These are phyloP conservation scores for Cecidostiba fungosa DNA, from an alignment of 2,888 invertebrate genomes.

Conservation along the genomic window DNA sequence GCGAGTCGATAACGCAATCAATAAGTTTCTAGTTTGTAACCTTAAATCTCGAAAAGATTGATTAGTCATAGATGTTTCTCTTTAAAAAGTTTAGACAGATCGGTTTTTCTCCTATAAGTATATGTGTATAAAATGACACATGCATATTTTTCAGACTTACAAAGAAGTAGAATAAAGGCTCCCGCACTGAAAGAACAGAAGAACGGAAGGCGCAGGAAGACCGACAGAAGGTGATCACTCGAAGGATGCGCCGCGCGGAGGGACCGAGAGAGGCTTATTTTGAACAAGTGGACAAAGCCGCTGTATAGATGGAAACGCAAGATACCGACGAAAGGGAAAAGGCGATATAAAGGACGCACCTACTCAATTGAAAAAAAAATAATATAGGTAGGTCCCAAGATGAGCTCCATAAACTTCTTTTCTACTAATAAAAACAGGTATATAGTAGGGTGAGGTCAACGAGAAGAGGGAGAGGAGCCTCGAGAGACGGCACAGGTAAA, in stretches of 20 bases:
- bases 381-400: background rate
- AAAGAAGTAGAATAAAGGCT: background rate
- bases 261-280: background rate
- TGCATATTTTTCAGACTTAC: background rate
- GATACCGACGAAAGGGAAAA: slow-evolving; percentile 3
- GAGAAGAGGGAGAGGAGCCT: background rate
- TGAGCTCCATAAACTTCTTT: background rate
- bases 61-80: background rate
- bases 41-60: background rate
- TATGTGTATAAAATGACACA: background rate
- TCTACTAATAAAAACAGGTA: slow-evolving; percentile 9
- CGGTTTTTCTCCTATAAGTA: no score
- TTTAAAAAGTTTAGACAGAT: background rate
- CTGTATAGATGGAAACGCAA: background rate
- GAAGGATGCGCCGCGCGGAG: background rate
- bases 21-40: no score
- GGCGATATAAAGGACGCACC: background rate
- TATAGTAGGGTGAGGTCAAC: slow-evolving; percentile 26
- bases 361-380: background rate
- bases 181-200: background rate
- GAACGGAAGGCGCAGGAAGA: background rate
- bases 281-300: slow-evolving; percentile 15
- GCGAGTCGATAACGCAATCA: background rate
- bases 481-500: slow-evolving; percentile 67
- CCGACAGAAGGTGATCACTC: background rate